A percentile compares a stretch with the other conserved stretches of the same genome.
Conservation (phyloP, 1,140 invertebrate species). For the Aphaenogaster ashmeadi region DNA sequence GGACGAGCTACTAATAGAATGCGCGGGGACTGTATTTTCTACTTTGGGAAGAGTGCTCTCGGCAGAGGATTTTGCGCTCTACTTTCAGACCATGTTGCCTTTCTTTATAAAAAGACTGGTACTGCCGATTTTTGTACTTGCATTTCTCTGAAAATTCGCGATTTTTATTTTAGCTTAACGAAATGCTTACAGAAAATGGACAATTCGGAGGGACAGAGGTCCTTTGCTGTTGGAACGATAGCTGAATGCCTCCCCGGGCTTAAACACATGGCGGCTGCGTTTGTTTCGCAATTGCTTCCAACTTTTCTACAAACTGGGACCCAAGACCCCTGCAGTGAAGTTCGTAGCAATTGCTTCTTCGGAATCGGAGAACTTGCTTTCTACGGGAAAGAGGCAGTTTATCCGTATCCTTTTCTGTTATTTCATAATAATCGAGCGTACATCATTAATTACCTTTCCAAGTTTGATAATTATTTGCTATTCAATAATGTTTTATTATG, state of each 20-base stretch:
- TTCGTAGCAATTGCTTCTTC: conserved; percentile 93
- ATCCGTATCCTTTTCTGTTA: conserved; percentile 87
- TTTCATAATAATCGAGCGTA: background rate
- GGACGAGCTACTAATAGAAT: conserved; percentile 92
- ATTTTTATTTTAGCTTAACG: conserved; percentile 40
- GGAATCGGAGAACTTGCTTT: conserved; percentile 92
- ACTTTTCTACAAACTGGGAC: conserved; percentile 88
- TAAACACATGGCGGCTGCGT: conserved; percentile 87
- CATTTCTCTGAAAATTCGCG: background rate
- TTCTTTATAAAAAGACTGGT: conserved; percentile 90
- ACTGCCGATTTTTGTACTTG: conserved; percentile 50
- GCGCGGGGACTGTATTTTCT: conserved; percentile 92
- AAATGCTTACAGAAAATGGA: conserved; percentile 87
- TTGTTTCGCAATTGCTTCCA: conserved; percentile 89
- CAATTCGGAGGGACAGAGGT: conserved; percentile 89
- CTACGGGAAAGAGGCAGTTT: conserved; percentile 89
- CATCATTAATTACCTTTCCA: background rate
- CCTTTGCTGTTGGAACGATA: conserved; percentile 91
- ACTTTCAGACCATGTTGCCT: conserved; percentile 90
- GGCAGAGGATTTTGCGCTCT: conserved; percentile 90
- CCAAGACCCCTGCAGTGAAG: conserved; percentile 90
- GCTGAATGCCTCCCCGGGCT: conserved; percentile 91
- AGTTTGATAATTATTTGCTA: background rate
- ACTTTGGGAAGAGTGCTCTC: conserved; percentile 90
- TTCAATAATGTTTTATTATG: background rate